A percentile compares a stretch with the other conserved stretches of the same genome.
Conservation (phyloP, 1,140 invertebrate genomes). For the Metaphire vulgaris region DNA sequence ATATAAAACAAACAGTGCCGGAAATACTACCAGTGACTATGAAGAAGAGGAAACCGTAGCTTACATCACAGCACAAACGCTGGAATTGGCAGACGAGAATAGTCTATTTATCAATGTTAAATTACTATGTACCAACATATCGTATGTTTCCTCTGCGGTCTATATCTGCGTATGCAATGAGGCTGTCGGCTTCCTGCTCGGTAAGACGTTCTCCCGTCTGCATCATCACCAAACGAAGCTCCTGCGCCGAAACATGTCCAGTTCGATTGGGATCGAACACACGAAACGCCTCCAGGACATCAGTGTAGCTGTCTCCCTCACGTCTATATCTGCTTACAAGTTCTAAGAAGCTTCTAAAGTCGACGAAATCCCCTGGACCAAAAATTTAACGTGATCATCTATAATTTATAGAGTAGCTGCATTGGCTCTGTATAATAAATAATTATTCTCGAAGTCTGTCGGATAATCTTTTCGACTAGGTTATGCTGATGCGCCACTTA, state of each 20-base stretch:
- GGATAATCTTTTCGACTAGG: no score
- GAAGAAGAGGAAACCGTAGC: no score
- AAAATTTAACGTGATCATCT: not conserved
- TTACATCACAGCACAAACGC: no score
- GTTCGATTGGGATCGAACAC: conserved; percentile 8
- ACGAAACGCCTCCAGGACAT: not conserved
- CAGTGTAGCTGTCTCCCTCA: not conserved
- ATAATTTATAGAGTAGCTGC: no score
- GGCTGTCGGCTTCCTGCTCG: not conserved
- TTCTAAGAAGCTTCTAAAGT: not conserved
- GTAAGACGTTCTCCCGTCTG: conserved; percentile 4
- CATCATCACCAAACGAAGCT: not conserved
- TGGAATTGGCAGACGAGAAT: no score
- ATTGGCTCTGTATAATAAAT: no score
- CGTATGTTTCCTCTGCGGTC: not conserved
- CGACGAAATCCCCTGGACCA: not conserved
- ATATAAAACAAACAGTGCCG: no score
- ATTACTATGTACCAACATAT: not conserved
- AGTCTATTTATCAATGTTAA: no score
- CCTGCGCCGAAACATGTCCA: not conserved
- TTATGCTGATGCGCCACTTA: no score
- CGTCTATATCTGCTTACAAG: not conserved
- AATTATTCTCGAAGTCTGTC: no score
- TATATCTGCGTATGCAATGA: not conserved
- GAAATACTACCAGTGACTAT: no score